Evolutionary conservation across 2,888 invertebrate species (phyloP), one percentile per base, ranked within the genome.

Genomic region (Leptothorax acervorum): DNA sequence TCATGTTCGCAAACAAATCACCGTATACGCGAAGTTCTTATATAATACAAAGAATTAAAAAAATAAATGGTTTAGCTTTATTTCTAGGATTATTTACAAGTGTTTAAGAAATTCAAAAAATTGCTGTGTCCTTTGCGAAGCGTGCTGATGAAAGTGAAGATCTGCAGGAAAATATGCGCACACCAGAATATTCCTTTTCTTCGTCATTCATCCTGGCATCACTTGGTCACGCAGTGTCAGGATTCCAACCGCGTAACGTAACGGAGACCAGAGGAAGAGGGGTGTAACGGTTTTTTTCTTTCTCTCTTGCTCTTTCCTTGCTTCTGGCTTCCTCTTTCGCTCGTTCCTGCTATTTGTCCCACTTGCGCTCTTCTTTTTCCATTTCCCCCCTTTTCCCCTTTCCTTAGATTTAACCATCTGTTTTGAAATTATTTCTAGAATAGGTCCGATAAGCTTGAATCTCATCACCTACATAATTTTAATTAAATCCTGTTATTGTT

Each of bases 191-290:
- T 78, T 84, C 85, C 75, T 88, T 89, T 88, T 86, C 91, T 89
- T 90, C 87, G 90, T 87, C 91, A 91, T 91, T 90, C 90, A 90
- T 90, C 91, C 90, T 88, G 90, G 85, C 85, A 78, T 91, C 89
- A 90, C 90, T 88, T 89, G 90, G 90, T 91, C 90, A 85, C 87
- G 85, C 86, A 87, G 88, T 88, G 91, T 86, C 90, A 90, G 88
- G 90, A 93, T 93, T 92, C 92, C 93, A 91, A 89, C 86, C 91
- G 92, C 90, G 92, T 91, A 93, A 92, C 93, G 92, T 92, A 93
- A 93, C 91, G 90, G 91, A 88, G 60, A 45, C 42, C 48, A 86
- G 88, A 87, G 88, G 90, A 66, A 82, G 73, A 51, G 68, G 84
- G 68, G 45, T 74, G 85, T 94, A 94, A 94, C 94, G 94, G 94